These are phyloP conservation scores for Oceanodroma tethys DNA, from an alignment of 2,113 vertebrate species.

Conservation along the genomic window DNA sequence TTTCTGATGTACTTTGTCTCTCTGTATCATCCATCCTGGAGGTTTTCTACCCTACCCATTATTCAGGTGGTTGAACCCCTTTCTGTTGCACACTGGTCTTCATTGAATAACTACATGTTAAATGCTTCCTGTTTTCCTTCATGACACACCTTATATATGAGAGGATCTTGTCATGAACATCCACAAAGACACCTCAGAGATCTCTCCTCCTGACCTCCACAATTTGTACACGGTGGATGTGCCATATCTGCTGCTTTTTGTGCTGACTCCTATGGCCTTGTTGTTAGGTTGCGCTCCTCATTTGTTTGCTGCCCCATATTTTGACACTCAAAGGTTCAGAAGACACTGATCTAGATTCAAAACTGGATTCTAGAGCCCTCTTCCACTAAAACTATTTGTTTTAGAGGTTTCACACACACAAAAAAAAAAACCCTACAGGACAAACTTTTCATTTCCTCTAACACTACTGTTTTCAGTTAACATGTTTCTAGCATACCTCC, in stretches of 20 bases:
- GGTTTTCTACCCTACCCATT: background rate
- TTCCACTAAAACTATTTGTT: background rate
- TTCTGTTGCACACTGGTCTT: background rate
- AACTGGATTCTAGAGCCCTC: background rate
- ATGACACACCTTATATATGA: background rate
- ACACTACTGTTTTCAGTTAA: background rate
- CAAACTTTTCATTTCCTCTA: background rate
- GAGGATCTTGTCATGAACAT: background rate
- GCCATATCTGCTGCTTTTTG: background rate
- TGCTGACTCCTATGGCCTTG: background rate
- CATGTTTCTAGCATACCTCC: background rate
- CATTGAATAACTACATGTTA: background rate
- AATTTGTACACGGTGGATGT: accelerated
- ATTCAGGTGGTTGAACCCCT: background rate
- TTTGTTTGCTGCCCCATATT: background rate
- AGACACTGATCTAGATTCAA: background rate
- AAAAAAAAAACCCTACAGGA: accelerated
- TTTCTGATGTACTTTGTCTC: background rate
- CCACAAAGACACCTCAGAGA: background rate
- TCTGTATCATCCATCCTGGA: background rate
- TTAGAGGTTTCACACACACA: background rate
- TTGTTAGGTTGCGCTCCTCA: accelerated
- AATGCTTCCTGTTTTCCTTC: background rate
- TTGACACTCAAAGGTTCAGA: background rate
- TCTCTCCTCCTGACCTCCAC: background rate